phyloP scores from a whole-genome alignment of 2,888 invertebrate genomes.

The Pammene fasciana region DNA sequence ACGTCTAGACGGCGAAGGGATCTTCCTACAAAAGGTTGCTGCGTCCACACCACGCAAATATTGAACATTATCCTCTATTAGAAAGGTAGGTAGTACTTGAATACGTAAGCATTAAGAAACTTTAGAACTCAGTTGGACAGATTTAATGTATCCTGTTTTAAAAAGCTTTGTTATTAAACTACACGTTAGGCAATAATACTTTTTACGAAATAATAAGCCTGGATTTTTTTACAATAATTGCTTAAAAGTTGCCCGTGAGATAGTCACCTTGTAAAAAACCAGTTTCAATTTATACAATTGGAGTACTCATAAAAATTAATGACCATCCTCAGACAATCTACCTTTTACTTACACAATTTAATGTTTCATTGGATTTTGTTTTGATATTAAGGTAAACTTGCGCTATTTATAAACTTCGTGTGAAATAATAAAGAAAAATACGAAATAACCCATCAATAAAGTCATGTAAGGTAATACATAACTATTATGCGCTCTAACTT shows the following conservation, averaged over 20 bases:
- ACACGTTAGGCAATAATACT: no score
- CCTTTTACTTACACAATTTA: constrained; percentile 17
- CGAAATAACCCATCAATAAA: no score
- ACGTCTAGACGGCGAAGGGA: no score
- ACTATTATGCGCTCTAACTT: no score
- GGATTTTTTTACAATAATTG: constrained; percentile 35
- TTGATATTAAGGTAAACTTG: not conserved
- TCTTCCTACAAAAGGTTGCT: no score
- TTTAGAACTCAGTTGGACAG: no score
- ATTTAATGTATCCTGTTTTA: constrained; percentile 12
- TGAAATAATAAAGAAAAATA: not conserved
- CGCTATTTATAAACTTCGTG: not conserved
- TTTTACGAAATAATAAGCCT: constrained; percentile 16
- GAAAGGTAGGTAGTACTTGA: no score
- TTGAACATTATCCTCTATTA: no score
- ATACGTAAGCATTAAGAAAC: no score
- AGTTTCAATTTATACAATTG: constrained; percentile 19
- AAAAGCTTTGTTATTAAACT: not conserved
- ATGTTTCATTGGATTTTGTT: not conserved
- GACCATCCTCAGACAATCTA: constrained; percentile 28
- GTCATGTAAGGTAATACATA: no score
- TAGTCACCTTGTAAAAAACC: constrained; percentile 31
- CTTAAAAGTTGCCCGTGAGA: constrained; percentile 19
- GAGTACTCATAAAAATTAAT: constrained; percentile 13
- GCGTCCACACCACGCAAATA: no score